A percentile compares a stretch with the other conserved stretches of the same genome.
phyloP scores from a whole-genome alignment of 1,140 invertebrate species.

The Drosophila funebris region DNA sequence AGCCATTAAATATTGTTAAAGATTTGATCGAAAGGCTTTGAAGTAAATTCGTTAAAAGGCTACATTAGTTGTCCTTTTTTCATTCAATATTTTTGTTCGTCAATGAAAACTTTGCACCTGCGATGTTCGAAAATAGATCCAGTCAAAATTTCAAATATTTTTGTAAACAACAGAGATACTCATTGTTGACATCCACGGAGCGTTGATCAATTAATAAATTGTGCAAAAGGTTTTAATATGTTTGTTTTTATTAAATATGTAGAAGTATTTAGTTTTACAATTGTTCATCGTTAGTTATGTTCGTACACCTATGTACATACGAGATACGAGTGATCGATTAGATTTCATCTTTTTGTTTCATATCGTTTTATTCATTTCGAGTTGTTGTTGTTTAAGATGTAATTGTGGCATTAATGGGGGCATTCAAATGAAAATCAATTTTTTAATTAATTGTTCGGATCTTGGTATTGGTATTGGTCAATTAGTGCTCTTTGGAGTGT shows the following conservation, averaged over 20 bases:
- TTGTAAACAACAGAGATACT: too few relatives aligned
- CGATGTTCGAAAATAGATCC: too few relatives aligned
- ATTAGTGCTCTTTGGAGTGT: slow-evolving; percentile 22
- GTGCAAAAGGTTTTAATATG: background rate
- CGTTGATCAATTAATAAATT: background rate
- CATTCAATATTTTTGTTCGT: too few relatives aligned
- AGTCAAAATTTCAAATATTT: too few relatives aligned
- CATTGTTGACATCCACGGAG: background rate
- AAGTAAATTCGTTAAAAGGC: too few relatives aligned
- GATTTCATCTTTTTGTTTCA: slow-evolving; percentile 23
- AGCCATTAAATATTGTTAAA: too few relatives aligned
- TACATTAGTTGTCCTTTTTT: too few relatives aligned
- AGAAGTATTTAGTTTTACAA: slow-evolving; percentile 60
- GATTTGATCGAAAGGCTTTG: too few relatives aligned
- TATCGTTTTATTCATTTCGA: slow-evolving; percentile 42
- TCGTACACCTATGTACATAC: slow-evolving; percentile 38
- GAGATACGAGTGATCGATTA: slow-evolving; percentile 38
- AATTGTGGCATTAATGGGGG: slow-evolving; percentile 36
- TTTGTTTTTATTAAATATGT: slow-evolving; percentile 57
- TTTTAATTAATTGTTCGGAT: slow-evolving; percentile 1
- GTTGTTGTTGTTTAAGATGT: slow-evolving; percentile 22
- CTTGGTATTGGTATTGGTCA: slow-evolving; percentile 46
- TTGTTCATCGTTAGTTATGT: slow-evolving; percentile 52
- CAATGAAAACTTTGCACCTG: too few relatives aligned
- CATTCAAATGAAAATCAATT: slow-evolving; percentile 30